phyloP scores from a whole-genome alignment of 1,140 invertebrate genomes.

The Camponotus floridanus region DNA sequence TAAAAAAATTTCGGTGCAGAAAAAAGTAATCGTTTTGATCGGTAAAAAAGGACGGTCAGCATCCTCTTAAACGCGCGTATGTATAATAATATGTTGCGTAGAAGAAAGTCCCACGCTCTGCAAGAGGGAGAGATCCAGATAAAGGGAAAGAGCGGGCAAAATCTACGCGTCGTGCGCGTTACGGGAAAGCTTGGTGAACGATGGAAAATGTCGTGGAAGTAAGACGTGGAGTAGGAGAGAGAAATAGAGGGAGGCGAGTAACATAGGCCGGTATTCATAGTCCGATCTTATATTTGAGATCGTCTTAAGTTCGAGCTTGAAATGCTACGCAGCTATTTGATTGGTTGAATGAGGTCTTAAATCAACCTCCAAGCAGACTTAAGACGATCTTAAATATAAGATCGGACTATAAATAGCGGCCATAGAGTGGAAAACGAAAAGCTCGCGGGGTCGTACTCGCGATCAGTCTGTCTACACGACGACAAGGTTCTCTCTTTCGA shows the following conservation, averaged over 20 bases:
- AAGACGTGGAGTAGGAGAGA: slow-evolving; percentile 40
- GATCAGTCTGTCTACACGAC: slow-evolving; percentile 30
- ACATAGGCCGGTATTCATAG: too few species aligned
- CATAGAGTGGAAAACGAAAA: slow-evolving; percentile 2
- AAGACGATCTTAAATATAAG: too few species aligned
- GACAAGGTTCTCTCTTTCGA: not conserved
- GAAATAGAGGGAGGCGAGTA: slow-evolving; percentile 11
- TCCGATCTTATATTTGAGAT: too few species aligned
- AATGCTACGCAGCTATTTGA: too few species aligned
- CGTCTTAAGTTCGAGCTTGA: too few species aligned
- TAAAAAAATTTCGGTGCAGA: too few species aligned
- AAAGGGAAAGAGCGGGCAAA: not conserved
- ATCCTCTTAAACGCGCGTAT: too few species aligned
- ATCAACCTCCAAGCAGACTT: too few species aligned
- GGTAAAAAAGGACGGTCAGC: too few species aligned
- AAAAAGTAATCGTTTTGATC: too few species aligned
- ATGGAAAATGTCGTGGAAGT: not conserved
- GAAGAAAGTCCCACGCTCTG: not conserved
- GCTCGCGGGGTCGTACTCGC: slow-evolving; percentile 26
- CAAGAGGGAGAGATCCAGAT: not conserved
- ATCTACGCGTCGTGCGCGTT: slow-evolving; percentile 9
- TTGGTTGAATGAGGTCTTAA: too few species aligned
- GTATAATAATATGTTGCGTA: not conserved
- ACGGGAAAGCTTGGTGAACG: not conserved
- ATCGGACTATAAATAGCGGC: too few species aligned